phyloP scores from a whole-genome alignment of 2,113 vertebrate genomes.

The Pelusios castaneus region DNA sequence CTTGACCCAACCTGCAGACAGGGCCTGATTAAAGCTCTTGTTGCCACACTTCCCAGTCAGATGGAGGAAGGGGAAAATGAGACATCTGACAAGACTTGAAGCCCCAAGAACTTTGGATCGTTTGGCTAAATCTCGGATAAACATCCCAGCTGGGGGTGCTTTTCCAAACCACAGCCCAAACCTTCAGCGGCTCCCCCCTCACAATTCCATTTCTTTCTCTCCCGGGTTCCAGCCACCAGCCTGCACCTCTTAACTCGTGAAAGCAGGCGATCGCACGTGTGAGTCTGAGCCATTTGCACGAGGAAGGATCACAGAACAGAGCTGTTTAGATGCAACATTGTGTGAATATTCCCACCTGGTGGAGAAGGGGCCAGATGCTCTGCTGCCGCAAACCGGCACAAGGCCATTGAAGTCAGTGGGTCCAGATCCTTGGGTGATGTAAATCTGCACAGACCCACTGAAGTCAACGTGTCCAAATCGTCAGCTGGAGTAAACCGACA shows the following conservation, averaged over 20 bases:
- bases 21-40: not conserved
- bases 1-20: not conserved
- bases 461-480: not conserved
- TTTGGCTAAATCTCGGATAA: not conserved
- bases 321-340: conserved; percentile 47
- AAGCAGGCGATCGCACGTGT: conserved; percentile 39
- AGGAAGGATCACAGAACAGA: conserved; percentile 45
- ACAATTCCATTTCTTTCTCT: not conserved
- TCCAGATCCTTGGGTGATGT: too few species aligned
- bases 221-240: not conserved
- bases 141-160: not conserved
- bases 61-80: not conserved
- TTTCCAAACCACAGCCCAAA: not conserved
- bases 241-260: conserved; percentile 16
- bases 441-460: too few species aligned
- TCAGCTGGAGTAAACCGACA: not conserved
- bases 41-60: not conserved
- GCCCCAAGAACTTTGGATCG: not conserved
- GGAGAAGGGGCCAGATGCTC: not conserved
- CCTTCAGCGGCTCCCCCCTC: conserved; percentile 15
- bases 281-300: conserved; percentile 7
- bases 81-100: not conserved
- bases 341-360: conserved; percentile 1
- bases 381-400: not conserved
- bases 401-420: too few species aligned